Percentiles rank a stretch among this genome's conserved stretches.
Evolutionary conservation across 2,113 vertebrate species (phyloP).

Genomic region (Ginglymostoma cirratum): DNA sequence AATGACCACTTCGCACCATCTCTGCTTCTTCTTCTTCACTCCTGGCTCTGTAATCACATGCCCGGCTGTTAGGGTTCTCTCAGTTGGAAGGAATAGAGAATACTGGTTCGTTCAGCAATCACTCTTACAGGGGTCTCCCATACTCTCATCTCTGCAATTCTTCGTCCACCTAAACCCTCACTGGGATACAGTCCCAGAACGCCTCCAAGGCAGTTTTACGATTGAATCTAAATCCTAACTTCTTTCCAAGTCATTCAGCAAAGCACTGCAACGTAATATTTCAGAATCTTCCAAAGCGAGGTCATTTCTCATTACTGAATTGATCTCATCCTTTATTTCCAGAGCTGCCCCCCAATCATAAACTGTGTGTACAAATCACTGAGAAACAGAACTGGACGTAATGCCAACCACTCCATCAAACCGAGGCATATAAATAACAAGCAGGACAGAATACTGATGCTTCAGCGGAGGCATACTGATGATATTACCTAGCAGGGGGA

Average conservation of each 20-base stretch:
- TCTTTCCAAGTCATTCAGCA: neutral
- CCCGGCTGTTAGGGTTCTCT: neutral
- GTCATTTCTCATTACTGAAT: too few species aligned
- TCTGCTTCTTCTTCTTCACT: slow-evolving; percentile 49
- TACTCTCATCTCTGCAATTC: neutral
- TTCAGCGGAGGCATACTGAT: too few species aligned
- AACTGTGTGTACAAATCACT: too few species aligned
- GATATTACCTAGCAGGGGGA: too few species aligned
- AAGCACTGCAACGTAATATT: neutral
- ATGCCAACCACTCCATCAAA: too few species aligned
- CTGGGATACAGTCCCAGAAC: neutral
- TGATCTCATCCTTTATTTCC: too few species aligned
- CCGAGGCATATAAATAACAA: neutral
- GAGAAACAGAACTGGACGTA: too few species aligned
- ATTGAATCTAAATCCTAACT: neutral
- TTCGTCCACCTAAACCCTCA: neutral
- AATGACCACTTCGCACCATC: slow-evolving; percentile 67
- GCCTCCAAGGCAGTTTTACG: neutral
- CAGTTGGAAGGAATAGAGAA: neutral
- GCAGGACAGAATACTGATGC: too few species aligned
- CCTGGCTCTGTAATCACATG: slow-evolving; percentile 47
- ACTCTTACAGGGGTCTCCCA: neutral
- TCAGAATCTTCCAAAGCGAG: too few species aligned
- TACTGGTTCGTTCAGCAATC: neutral
- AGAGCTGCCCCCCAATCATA: too few species aligned